Conservation (phyloP, 2,888 invertebrate genomes). For the Neria commutata region DNA sequence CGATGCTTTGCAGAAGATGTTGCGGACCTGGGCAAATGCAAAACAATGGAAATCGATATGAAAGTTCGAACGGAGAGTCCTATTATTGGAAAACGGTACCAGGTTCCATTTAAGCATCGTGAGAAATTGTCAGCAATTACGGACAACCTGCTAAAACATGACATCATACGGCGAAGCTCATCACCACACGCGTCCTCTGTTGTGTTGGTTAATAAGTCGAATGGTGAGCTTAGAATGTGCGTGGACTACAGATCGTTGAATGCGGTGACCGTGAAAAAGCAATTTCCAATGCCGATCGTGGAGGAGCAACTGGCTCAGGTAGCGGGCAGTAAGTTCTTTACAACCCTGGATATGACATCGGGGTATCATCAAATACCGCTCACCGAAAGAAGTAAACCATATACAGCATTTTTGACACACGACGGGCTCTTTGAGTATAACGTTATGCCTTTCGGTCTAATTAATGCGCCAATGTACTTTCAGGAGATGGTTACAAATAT, state of each 20-base stretch:
- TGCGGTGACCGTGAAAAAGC: slow-evolving; percentile 21
- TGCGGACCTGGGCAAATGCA: slow-evolving; percentile 22
- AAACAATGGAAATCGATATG: slow-evolving; percentile 23
- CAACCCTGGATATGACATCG: slow-evolving; percentile 39
- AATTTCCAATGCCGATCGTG: slow-evolving; percentile 22
- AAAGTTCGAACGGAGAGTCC: slow-evolving; percentile 19
- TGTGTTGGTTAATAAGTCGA: slow-evolving; percentile 23
- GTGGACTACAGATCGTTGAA: slow-evolving; percentile 25
- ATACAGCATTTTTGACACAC: slow-evolving; percentile 47
- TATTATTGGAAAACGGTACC: slow-evolving; percentile 29
- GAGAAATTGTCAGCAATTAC: slow-evolving; percentile 12
- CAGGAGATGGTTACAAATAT: slow-evolving; percentile 15
- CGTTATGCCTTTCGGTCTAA: slow-evolving; percentile 49
- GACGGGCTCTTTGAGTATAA: slow-evolving; percentile 45
- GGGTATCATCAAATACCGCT: slow-evolving; percentile 42
- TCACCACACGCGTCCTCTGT: slow-evolving; percentile 28
- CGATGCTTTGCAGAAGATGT: slow-evolving; percentile 25
- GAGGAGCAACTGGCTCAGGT: slow-evolving; percentile 29
- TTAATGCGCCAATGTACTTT: slow-evolving; percentile 44
- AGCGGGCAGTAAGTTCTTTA: slow-evolving; percentile 37
- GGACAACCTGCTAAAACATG: slow-evolving; percentile 13
- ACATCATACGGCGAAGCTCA: slow-evolving; percentile 24
- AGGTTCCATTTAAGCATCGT: slow-evolving; percentile 25
- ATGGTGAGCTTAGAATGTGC: slow-evolving; percentile 27
- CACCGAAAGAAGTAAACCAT: slow-evolving; percentile 33